Evolutionary conservation across 92 coral and sea anemone species (phyloP).

Genomic region (Epizoanthus stellaris): DNA sequence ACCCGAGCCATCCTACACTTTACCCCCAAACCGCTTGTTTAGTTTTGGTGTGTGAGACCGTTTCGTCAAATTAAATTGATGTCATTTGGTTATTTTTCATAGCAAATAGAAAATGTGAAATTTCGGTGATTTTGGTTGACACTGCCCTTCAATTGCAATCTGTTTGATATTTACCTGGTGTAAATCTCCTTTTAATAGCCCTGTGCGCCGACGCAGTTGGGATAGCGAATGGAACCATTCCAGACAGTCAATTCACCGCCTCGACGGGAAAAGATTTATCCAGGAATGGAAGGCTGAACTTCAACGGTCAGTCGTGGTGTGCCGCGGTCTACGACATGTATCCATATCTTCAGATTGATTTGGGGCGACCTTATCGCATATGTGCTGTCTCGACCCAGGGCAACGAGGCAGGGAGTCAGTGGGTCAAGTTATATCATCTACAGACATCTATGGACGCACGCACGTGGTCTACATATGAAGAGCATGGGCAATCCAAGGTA

Average conservation of each 20-base stretch:
- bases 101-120: too few species aligned
- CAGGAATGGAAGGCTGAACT: neutral
- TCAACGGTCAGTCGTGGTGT: neutral
- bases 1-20: too few species aligned
- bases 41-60: too few species aligned
- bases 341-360: neutral
- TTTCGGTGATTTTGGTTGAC: too few species aligned
- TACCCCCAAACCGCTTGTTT: too few species aligned
- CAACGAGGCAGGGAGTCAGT: neutral
- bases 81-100: too few species aligned
- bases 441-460: too few species aligned
- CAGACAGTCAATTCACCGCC: neutral
- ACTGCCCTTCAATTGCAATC: too few species aligned
- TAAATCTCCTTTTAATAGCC: neutral
- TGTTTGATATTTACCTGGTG: too few species aligned
- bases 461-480: too few species aligned
- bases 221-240: neutral
- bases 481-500: too few species aligned
- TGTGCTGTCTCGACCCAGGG: neutral
- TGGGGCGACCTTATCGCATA: neutral
- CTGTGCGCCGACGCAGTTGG: neutral
- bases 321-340: neutral
- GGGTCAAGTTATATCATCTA: constrained; percentile 28
- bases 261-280: neutral
- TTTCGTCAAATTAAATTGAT: too few species aligned